Percentiles rank a stretch among this genome's conserved stretches.
These are phyloP conservation scores for Drosophila pachea DNA, from an alignment of 1,140 invertebrate genomes.

Conservation along the genomic window DNA sequence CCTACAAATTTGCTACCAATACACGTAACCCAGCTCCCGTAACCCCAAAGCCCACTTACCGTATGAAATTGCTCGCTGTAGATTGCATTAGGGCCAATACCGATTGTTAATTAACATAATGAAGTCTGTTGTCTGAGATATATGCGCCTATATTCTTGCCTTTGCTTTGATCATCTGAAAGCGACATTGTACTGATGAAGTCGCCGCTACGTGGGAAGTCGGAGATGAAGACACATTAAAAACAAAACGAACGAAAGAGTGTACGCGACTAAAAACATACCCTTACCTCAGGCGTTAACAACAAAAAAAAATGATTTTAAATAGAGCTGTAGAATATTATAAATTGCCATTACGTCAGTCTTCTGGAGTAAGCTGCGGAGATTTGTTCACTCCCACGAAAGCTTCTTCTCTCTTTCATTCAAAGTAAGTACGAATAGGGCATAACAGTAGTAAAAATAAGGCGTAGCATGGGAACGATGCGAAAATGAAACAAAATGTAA, in stretches of 20 bases:
- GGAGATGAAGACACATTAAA: slow-evolving; percentile 1
- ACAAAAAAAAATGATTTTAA: neutral
- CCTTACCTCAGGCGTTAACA: neutral
- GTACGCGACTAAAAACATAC: neutral
- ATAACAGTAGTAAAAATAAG: neutral
- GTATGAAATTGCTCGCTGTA: slow-evolving; percentile 5
- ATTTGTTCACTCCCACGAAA: too few species aligned
- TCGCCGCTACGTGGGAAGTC: neutral
- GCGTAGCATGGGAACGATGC: slow-evolving; percentile 19
- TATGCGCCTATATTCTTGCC: slow-evolving; percentile 16
- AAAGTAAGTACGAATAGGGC: neutral
- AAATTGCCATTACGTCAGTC: too few species aligned
- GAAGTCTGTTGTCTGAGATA: slow-evolving; percentile 18
- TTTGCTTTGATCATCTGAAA: slow-evolving; percentile 41
- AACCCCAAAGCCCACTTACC: slow-evolving; percentile 6
- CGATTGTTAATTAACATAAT: slow-evolving; percentile 54
- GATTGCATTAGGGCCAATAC: slow-evolving; percentile 40
- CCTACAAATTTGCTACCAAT: slow-evolving; percentile 19
- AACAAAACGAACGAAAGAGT: slow-evolving; percentile 1
- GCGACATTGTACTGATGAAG: slow-evolving; percentile 4
- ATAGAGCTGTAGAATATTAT: neutral
- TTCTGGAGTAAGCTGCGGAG: too few species aligned
- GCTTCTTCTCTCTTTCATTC: too few species aligned
- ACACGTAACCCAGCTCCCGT: slow-evolving; percentile 11
- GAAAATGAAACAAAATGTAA: slow-evolving; percentile 48